Percentiles rank a stretch among this genome's conserved stretches.
Evolutionary conservation across 1,140 invertebrate genomes (phyloP).

Genomic region (Lordiphosa stackelbergi): DNA sequence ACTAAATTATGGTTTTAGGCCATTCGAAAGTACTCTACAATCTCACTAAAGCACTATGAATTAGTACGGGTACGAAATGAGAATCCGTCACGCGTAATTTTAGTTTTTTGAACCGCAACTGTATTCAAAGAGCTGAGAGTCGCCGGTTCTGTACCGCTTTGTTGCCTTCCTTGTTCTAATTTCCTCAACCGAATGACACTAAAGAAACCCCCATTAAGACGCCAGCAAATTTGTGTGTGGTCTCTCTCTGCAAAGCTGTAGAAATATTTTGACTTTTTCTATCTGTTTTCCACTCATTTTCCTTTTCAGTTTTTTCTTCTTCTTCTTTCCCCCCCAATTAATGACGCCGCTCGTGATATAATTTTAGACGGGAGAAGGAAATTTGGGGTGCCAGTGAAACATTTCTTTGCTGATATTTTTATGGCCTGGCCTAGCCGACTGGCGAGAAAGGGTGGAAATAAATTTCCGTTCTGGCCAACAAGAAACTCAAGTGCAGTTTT

Average conservation of each 20-base stretch:
- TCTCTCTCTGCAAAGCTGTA: constrained; percentile 15
- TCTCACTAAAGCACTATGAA: no score
- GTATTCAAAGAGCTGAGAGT: no score
- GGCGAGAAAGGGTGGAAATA: constrained; percentile 19
- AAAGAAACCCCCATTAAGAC: constrained; percentile 20
- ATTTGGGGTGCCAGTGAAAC: constrained; percentile 26
- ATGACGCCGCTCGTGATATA: constrained; percentile 56
- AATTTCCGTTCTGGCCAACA: constrained; percentile 36
- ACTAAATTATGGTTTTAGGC: no score
- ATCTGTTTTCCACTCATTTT: constrained; percentile 14
- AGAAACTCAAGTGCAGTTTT: constrained; percentile 29
- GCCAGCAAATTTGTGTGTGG: constrained; percentile 17
- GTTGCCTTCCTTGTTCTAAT: no score
- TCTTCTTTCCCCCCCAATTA: constrained; percentile 38
- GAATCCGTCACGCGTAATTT: no score
- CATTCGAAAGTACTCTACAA: no score
- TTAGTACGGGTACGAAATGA: no score
- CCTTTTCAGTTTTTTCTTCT: constrained; percentile 13
- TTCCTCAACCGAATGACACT: no score
- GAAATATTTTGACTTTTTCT: constrained; percentile 35
- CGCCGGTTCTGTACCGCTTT: no score
- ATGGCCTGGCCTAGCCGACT: constrained; percentile 11
- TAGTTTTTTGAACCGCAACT: no score
- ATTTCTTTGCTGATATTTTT: constrained; percentile 36
- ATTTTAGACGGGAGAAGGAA: constrained; percentile 46